Base-by-base conservation (phyloP, 2,113 vertebrate genomes). In the Apteryx owenii region DNA sequence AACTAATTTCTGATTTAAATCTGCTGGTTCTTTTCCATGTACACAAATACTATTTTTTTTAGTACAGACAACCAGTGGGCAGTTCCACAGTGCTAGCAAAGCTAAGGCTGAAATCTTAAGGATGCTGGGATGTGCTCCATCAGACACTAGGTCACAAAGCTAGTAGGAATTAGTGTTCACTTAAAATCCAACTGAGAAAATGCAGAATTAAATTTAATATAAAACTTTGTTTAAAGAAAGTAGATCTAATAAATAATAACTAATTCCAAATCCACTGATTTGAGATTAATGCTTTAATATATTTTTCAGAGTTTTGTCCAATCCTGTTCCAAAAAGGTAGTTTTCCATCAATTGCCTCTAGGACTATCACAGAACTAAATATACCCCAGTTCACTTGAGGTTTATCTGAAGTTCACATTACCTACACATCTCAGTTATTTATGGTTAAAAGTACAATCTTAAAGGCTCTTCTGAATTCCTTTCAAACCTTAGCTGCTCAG, bases 251-350 rank as follows among this genome's bases (percentile, higher is more conserved):
- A 91, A 87, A 84, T 62, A 88, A 36, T 23, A 56, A 29, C 5
- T 61, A 81, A 71, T 69, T 62, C 58, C 12, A 42, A 40, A 31
- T 54, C n/a, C 80, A 50, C 10, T 80, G 81, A 60, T 60, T 78
- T 72, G 58, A 58, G 40, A 93, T 77, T 33, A 62, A 18, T 19
- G 3, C 9, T 73, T 70, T 70, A 76, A 85, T 26, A 15, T 50
- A 77, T 83, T 91, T 95, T 89, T 23, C 38, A 64, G 51, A 61
- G 29, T 42, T 87, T 93, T 95, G 85, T 91, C 87, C 90, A 80
- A 89, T 77, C 62, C 44, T 89, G 29, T 69, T 85, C 66, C 79
- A 81, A 85, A 77, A 77, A 42, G 46, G 38, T 50, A 83, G 50
- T 88, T 89, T 85, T 54, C n/a, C 64, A 46, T 18, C 58, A 20